Percentiles rank a stretch among this genome's conserved stretches.
Conservation (phyloP, 2,888 invertebrate species). For the Acronicta psi region DNA sequence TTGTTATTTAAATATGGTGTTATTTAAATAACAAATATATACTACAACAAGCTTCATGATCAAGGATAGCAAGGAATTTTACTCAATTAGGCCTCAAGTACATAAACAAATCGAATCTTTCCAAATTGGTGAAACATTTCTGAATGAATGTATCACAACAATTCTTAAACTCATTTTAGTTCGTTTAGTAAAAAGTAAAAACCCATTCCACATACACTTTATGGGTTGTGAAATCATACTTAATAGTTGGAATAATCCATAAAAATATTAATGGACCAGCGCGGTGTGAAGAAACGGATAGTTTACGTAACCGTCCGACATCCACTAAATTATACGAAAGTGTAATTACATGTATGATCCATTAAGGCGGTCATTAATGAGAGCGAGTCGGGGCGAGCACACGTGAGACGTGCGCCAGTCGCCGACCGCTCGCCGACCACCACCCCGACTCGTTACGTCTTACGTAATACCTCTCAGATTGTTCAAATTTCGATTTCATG, state of each 20-base stretch:
- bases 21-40: too few species aligned
- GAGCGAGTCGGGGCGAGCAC: constrained; percentile 57
- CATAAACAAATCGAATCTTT: constrained; percentile 12
- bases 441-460: constrained; percentile 56
- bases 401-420: constrained; percentile 39
- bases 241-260: constrained; percentile 45
- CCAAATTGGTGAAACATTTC: background rate
- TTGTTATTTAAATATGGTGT: too few species aligned
- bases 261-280: constrained; percentile 56
- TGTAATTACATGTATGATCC: constrained; percentile 76
- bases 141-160: constrained; percentile 8
- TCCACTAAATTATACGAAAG: constrained; percentile 73
- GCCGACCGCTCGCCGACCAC: constrained; percentile 31
- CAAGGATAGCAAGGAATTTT: too few species aligned
- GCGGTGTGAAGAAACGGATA: constrained; percentile 57
- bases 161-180: constrained; percentile 7
- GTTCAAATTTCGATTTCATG: constrained; percentile 73
- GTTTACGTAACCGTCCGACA: constrained; percentile 66
- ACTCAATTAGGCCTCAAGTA: too few species aligned
- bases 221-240: constrained; percentile 40
- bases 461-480: constrained; percentile 71
- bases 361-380: constrained; percentile 74
- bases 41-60: too few species aligned
- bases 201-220: constrained; percentile 16
- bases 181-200: constrained; percentile 19